phyloP scores from a whole-genome alignment of 2,888 invertebrate species.

The Idaea biselata region DNA sequence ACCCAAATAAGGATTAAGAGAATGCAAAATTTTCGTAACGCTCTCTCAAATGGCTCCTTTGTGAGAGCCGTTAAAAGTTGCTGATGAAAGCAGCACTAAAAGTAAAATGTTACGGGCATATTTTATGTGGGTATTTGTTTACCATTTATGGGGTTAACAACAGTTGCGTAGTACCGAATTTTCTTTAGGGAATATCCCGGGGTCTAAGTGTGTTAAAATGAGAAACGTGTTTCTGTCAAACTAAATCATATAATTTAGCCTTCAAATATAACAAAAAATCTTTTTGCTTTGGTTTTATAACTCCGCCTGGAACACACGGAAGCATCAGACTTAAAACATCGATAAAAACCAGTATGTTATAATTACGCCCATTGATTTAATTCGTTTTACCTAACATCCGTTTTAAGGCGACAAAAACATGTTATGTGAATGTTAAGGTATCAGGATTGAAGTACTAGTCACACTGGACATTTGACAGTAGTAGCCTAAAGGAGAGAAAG shows the following conservation, averaged over 20 bases:
- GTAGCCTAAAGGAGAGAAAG: constrained; percentile 52
- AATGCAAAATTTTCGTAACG: constrained; percentile 28
- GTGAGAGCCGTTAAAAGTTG: constrained; percentile 11
- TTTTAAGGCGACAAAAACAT: neutral
- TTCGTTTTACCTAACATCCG: neutral
- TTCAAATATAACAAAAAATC: neutral
- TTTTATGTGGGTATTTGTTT: constrained; percentile 1
- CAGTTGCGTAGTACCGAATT: neutral
- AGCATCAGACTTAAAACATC: neutral
- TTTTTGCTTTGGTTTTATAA: neutral
- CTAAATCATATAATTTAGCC: neutral
- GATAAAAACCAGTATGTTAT: neutral
- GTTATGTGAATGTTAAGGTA: neutral
- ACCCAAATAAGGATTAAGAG: constrained; percentile 30
- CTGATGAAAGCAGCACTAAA: constrained; percentile 1
- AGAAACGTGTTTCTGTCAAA: neutral
- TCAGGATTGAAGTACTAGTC: neutral
- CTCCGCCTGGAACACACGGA: neutral
- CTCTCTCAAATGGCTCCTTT: constrained; percentile 1
- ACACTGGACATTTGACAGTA: neutral
- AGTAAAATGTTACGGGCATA: constrained; percentile 1
- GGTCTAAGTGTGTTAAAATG: neutral
- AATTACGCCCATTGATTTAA: neutral
- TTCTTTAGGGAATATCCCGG: constrained; percentile 1
- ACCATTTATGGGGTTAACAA: constrained; percentile 1